Percentiles rank a stretch among this genome's conserved stretches.
phyloP scores from a whole-genome alignment of 2,797 vertebrate genomes.

The Catostomus latipinnis region DNA sequence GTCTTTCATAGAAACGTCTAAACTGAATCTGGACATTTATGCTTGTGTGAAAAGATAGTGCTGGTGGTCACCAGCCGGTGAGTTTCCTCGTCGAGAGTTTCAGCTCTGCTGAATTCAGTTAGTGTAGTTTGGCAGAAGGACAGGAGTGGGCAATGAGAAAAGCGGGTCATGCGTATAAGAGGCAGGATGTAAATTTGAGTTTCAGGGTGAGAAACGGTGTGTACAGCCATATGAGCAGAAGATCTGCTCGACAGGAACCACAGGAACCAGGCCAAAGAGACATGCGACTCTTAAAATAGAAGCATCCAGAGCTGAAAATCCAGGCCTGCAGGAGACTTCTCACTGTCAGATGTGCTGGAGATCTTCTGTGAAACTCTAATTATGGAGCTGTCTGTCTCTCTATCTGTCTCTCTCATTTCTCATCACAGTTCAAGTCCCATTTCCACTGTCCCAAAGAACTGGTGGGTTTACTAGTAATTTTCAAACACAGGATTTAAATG shows the following conservation, averaged over 20 bases:
- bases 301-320: slow-evolving; percentile 46
- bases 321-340: slow-evolving; percentile 34
- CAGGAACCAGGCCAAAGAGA: slow-evolving; percentile 61
- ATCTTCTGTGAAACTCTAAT: slow-evolving; percentile 18
- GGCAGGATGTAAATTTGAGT: slow-evolving; percentile 61
- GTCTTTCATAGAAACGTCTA: too few species aligned
- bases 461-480: background rate
- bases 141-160: slow-evolving; percentile 32
- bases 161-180: slow-evolving; percentile 66
- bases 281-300: slow-evolving; percentile 70
- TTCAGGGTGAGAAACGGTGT: slow-evolving; percentile 1
- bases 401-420: slow-evolving; percentile 1
- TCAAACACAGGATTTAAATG: background rate
- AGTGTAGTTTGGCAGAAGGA: slow-evolving; percentile 23
- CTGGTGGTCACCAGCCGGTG: background rate
- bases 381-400: slow-evolving; percentile 14
- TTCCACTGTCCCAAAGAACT: slow-evolving; percentile 1
- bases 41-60: background rate
- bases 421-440: slow-evolving; percentile 9
- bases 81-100: slow-evolving; percentile 26
- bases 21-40: background rate
- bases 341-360: slow-evolving; percentile 16
- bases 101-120: slow-evolving; percentile 21
- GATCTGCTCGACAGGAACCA: slow-evolving; percentile 63
- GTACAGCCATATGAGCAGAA: slow-evolving; percentile 68